Conservation (phyloP, 2,113 vertebrate species). For the Scomber colias region DNA sequence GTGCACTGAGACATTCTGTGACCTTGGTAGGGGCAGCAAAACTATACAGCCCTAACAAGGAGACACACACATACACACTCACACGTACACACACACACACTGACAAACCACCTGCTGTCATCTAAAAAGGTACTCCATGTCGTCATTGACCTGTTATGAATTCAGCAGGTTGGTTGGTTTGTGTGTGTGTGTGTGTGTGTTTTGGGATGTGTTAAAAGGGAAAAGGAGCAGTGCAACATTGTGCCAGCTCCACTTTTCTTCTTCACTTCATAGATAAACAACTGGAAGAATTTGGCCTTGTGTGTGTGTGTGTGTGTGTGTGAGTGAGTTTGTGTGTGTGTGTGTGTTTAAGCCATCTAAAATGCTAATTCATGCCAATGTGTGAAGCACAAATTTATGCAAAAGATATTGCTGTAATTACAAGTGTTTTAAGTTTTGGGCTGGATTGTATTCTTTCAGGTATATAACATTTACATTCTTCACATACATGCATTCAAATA, state of each 20-base stretch:
- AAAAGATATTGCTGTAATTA: conserved; percentile 49
- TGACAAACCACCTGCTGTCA: conserved; percentile 56
- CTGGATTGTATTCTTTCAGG: conserved; percentile 25
- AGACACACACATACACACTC: conserved; percentile 5
- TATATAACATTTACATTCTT: conserved; percentile 27
- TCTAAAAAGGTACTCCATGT: conserved; percentile 39
- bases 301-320: background rate
- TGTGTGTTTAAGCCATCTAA: conserved; percentile 19
- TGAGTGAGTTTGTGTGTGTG: background rate
- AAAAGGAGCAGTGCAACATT: background rate
- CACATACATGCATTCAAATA: conserved; percentile 8
- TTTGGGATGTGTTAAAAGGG: background rate
- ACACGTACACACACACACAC: conserved; percentile 1
- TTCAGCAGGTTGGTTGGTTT: conserved; percentile 25
- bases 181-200: conserved; percentile 5
- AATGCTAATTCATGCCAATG: conserved; percentile 32
- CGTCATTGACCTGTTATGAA: conserved; percentile 52
- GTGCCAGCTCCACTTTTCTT: background rate
- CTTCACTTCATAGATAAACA: conserved; percentile 11
- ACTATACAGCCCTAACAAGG: conserved; percentile 53
- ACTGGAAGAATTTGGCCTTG: conserved; percentile 5
- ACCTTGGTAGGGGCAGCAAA: conserved; percentile 65
- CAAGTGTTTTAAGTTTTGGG: conserved; percentile 22
- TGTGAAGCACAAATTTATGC: conserved; percentile 10
- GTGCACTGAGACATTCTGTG: conserved; percentile 57